Conservation (phyloP, 2,113 vertebrate species). For the Forbesichthys papilliferus region DNA sequence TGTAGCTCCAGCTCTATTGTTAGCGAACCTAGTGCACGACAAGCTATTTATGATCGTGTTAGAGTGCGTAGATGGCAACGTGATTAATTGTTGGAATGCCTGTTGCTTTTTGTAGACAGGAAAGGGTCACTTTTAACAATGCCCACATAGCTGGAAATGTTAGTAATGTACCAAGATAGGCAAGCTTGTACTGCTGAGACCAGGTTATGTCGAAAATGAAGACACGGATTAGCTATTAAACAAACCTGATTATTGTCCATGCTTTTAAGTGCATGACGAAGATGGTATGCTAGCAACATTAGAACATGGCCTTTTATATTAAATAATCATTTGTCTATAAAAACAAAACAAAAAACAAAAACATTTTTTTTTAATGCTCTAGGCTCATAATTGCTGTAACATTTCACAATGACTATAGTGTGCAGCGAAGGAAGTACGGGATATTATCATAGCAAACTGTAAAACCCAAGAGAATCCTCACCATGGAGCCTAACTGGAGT, state of each 20-base stretch:
- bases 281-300: conserved; percentile 1
- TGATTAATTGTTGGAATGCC: conserved; percentile 20
- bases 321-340: neutral
- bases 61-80: conserved; percentile 19
- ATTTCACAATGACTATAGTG: neutral
- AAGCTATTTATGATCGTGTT: conserved; percentile 22
- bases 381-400: neutral
- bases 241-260: conserved; percentile 4
- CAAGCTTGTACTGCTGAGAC: conserved; percentile 22
- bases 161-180: conserved; percentile 23
- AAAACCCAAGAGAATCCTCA: too few species aligned
- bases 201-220: conserved; percentile 49
- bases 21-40: conserved; percentile 34
- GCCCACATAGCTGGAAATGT: conserved; percentile 24
- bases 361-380: conserved; percentile 2
- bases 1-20: conserved; percentile 45
- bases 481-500: conserved; percentile 10
- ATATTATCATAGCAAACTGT: conserved; percentile 13
- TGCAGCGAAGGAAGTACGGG: neutral
- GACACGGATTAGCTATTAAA: conserved; percentile 18
- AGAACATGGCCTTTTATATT: neutral
- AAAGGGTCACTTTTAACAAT: conserved; percentile 31
- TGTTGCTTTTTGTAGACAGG: conserved; percentile 25
- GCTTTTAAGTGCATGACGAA: conserved; percentile 9
- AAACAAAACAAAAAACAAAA: neutral